Conservation (phyloP, 1,140 invertebrate genomes). For the Microplitis demolitor region DNA sequence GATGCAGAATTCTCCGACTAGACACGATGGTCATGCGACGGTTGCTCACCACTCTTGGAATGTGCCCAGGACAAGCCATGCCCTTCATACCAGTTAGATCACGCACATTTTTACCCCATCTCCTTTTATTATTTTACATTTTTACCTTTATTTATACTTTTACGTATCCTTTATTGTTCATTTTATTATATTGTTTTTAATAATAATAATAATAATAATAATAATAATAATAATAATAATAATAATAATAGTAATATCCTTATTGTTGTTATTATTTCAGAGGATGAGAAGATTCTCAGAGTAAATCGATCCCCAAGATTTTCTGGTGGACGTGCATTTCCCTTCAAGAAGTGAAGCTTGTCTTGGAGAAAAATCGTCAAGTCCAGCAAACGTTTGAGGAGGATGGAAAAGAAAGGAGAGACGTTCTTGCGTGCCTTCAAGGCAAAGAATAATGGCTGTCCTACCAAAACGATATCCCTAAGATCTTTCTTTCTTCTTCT, state of each 20-base stretch:
- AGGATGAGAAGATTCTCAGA: background rate
- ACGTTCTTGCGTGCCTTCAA: constrained; percentile 25
- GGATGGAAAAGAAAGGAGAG: constrained; percentile 10
- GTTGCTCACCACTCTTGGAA: constrained; percentile 32
- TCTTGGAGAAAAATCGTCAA: constrained; percentile 8
- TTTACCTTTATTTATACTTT: background rate
- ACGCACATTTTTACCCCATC: constrained; percentile 25
- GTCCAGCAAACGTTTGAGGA: constrained; percentile 12
- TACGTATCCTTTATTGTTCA: background rate
- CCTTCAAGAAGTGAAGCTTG: constrained; percentile 6
- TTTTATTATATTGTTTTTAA: background rate
- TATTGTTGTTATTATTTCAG: background rate
- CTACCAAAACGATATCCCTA: constrained; percentile 19
- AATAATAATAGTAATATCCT: background rate
- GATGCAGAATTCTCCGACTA: constrained; percentile 32
- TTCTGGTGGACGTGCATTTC: constrained; percentile 18
- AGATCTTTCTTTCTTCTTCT: background rate
- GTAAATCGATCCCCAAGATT: background rate
- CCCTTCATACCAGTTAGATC: constrained; percentile 21
- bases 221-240: no score
- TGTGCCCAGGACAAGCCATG: constrained; percentile 23
- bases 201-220: no score
- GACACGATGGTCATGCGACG: constrained; percentile 15
- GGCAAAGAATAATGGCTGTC: constrained; percentile 30
- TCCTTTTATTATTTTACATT: background rate